phyloP scores from a whole-genome alignment of 2,888 invertebrate genomes.

The Microplitis manilae region DNA sequence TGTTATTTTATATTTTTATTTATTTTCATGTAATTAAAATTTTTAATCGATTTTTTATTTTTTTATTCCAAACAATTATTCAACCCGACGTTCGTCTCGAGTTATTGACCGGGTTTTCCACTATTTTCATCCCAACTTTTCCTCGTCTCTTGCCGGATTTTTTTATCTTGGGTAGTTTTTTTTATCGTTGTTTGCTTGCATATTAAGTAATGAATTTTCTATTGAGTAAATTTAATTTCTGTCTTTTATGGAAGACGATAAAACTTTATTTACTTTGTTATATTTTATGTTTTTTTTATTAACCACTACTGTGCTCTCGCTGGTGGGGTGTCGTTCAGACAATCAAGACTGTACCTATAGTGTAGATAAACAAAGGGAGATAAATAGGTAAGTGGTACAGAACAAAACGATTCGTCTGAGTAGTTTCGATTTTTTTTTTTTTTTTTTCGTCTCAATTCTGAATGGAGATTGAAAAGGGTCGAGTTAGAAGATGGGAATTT shows the following conservation, averaged over 20 bases:
- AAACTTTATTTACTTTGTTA: neutral
- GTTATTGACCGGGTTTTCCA: neutral
- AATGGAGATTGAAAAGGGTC: constrained; percentile 14
- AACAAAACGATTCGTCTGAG: constrained; percentile 22
- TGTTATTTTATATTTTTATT: neutral
- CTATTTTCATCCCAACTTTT: no score
- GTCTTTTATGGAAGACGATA: neutral
- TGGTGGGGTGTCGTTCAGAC: neutral
- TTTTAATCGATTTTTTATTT: no score
- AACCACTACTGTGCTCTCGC: neutral
- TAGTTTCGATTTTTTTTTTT: constrained; percentile 12
- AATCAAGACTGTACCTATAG: neutral
- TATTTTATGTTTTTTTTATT: constrained; percentile 10
- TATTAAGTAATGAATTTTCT: constrained; percentile 1
- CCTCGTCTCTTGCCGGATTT: no score
- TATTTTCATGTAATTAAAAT: neutral
- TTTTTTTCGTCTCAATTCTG: neutral
- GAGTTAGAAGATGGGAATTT: neutral
- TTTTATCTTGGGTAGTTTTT: no score
- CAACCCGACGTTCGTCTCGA: neutral
- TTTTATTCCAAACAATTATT: no score
- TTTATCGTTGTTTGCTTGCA: neutral
- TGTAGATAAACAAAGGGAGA: constrained; percentile 4
- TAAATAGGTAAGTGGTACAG: constrained; percentile 19
- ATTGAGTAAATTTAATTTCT: neutral